phyloP scores from a whole-genome alignment of 2,113 vertebrate species.

The Erinaceus europaeus region DNA sequence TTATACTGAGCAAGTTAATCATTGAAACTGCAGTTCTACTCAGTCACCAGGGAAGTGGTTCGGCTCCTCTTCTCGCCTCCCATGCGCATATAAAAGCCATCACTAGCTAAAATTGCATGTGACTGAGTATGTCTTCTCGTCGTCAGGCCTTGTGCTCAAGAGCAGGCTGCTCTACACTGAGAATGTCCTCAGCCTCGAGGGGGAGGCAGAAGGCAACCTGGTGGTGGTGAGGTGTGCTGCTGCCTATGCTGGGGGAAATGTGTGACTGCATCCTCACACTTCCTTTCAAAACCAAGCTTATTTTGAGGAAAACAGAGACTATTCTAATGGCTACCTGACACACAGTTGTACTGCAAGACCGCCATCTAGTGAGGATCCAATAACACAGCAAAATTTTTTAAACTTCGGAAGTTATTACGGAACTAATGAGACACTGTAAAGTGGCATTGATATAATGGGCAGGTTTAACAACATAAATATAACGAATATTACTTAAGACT shows the following conservation, averaged over 20 bases:
- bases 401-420: too few relatives aligned
- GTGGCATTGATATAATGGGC: too few relatives aligned
- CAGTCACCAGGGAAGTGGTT: background rate
- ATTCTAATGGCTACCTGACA: constrained; percentile 13
- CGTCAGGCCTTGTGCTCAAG: background rate
- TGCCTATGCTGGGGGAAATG: too few relatives aligned
- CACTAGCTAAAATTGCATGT: background rate
- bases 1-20: background rate
- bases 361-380: constrained; percentile 60
- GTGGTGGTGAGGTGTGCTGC: too few relatives aligned
- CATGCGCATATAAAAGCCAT: background rate
- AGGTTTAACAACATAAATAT: too few relatives aligned
- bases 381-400: background rate
- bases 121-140: background rate
- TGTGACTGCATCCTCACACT: too few relatives aligned
- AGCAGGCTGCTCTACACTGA: background rate
- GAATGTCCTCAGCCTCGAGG: too few relatives aligned
- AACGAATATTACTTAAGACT: too few relatives aligned
- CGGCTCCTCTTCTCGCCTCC: background rate
- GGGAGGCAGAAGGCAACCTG: too few relatives aligned
- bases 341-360: constrained; percentile 11
- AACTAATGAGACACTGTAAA: too few relatives aligned
- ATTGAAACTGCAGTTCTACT: background rate
- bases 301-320: constrained; percentile 23
- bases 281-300: background rate